These are phyloP conservation scores for Pristionchus arcanus DNA, from an alignment of 2,888 invertebrate species.

Conservation along the genomic window DNA sequence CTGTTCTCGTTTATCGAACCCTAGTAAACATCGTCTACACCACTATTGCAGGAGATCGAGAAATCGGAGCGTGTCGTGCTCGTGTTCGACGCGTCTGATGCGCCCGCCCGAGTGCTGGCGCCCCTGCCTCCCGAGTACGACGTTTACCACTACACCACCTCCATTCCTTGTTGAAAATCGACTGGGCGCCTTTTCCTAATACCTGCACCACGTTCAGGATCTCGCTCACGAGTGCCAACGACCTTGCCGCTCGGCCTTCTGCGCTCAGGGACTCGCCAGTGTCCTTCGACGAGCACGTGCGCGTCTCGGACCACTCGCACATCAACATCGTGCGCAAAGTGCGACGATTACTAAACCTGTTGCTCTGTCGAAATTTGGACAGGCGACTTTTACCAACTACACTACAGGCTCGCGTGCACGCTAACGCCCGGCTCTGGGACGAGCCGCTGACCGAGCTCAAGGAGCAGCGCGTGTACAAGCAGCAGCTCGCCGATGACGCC, in stretches of 20 bases:
- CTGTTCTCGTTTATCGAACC: no score
- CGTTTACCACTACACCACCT: background rate
- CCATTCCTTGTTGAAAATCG: background rate
- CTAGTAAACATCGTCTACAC: background rate
- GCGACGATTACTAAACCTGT: background rate
- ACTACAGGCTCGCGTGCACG: conserved; percentile 13
- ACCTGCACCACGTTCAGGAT: background rate
- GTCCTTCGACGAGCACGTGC: conserved; percentile 43
- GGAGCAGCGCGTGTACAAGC: conserved; percentile 36
- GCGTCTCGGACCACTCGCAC: conserved; percentile 44
- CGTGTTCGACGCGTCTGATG: conserved; percentile 5
- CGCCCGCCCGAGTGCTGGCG: background rate
- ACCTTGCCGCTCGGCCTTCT: background rate
- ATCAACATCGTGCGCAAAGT: conserved; percentile 42
- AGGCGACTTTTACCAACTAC: conserved; percentile 2
- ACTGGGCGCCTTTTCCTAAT: background rate
- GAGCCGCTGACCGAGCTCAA: conserved; percentile 31
- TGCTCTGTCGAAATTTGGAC: background rate
- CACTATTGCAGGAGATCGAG: conserved; percentile 38
- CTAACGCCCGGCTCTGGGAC: background rate
- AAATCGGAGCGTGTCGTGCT: conserved; percentile 36
- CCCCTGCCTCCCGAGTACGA: conserved; percentile 1
- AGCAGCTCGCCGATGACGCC: conserved; percentile 7
- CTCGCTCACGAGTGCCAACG: conserved; percentile 22
- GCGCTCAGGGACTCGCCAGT: conserved; percentile 21